These are phyloP conservation scores for Pipistrellus pygmaeus DNA, from an alignment of 2,797 vertebrate genomes.

Conservation along the genomic window DNA sequence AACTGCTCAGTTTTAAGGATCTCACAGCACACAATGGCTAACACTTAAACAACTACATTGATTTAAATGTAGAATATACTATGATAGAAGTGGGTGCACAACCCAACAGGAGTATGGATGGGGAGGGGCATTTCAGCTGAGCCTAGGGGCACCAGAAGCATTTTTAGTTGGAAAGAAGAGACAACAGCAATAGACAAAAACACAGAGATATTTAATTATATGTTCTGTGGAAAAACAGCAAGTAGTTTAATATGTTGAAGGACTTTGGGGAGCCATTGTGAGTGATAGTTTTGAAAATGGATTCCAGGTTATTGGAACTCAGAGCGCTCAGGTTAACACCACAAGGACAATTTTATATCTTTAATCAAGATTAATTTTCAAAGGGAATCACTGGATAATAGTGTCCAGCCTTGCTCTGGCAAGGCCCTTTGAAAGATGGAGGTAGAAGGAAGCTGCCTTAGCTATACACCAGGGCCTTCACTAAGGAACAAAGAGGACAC, in stretches of 20 bases:
- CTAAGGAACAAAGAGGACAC: not conserved
- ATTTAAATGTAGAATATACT: not conserved
- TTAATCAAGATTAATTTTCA: constrained; percentile 55
- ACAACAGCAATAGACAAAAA: not conserved
- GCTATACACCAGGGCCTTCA: not conserved
- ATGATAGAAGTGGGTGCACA: not conserved
- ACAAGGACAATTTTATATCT: constrained; percentile 34
- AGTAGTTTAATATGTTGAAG: not conserved
- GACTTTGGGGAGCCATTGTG: not conserved
- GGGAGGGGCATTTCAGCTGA: not conserved
- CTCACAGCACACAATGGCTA: not conserved
- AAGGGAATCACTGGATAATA: not conserved
- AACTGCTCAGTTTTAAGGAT: not conserved
- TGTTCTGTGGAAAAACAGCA: not conserved
- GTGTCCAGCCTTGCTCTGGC: not conserved
- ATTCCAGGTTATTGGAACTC: constrained; percentile 13
- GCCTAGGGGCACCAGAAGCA: not conserved
- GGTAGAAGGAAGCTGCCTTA: not conserved
- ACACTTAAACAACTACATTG: not conserved
- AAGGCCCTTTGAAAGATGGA: not conserved
- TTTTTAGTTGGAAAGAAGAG: not conserved
- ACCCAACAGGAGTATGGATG: not conserved
- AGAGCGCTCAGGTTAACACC: not conserved
- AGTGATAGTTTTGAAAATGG: not conserved
- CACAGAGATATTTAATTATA: not conserved